A percentile compares a stretch with the other conserved stretches of the same genome.
Evolutionary conservation across 2,888 invertebrate species (phyloP).

Genomic region (Imbricaverruca yamaguchii): DNA sequence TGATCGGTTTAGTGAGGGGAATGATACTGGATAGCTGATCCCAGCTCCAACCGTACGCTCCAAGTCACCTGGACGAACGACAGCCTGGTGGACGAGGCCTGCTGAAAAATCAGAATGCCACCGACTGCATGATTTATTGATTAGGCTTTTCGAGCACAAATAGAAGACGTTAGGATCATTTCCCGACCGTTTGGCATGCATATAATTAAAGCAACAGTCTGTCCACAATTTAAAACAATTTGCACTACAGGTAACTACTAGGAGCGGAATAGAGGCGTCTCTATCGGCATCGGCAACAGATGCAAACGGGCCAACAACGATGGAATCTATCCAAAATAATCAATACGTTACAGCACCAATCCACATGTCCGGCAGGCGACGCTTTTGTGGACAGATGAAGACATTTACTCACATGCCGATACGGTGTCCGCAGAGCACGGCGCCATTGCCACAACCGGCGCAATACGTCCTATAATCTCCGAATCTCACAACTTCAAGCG

Average conservation of each 20-base stretch:
- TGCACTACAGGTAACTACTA: neutral
- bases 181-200: neutral
- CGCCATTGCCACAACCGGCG: neutral
- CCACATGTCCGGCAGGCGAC: neutral
- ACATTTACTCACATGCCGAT: neutral
- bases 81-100: too few relatives aligned
- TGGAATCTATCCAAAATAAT: neutral
- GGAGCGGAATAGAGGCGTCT: neutral
- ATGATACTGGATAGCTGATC: too few relatives aligned
- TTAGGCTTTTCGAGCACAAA: neutral
- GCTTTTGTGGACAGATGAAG: neutral
- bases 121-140: neutral
- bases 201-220: neutral
- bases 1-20: too few relatives aligned
- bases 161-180: neutral
- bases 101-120: neutral
- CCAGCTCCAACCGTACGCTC: too few relatives aligned
- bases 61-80: too few relatives aligned
- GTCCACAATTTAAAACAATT: neutral
- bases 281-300: neutral
- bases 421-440: neutral
- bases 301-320: neutral
- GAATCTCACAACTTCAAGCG: neutral
- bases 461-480: neutral
- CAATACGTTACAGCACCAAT: neutral